Percentiles rank a stretch among this genome's conserved stretches.
Evolutionary conservation across 2,797 vertebrate genomes (phyloP).

Genomic region (Taenioides sp.): DNA sequence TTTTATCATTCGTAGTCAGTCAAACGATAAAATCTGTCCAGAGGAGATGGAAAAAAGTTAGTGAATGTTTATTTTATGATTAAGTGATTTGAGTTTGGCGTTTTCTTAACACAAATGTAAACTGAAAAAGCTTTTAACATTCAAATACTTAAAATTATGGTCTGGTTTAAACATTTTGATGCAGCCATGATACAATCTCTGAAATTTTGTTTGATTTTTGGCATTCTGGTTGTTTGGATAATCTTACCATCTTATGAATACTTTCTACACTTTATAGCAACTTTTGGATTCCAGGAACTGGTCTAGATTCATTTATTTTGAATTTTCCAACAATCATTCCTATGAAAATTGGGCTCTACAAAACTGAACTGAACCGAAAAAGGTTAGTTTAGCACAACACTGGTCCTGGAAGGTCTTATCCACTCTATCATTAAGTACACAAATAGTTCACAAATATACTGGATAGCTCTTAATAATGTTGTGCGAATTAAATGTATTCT

Average conservation of each 20-base stretch:
- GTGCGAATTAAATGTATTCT: not conserved
- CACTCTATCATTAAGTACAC: too few relatives aligned
- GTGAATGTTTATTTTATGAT: not conserved
- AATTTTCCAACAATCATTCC: too few relatives aligned
- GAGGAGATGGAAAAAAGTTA: too few relatives aligned
- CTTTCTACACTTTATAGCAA: not conserved
- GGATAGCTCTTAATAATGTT: too few relatives aligned
- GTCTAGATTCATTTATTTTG: too few relatives aligned
- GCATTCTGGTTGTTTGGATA: not conserved
- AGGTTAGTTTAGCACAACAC: too few relatives aligned
- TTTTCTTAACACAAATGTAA: slow-evolving; percentile 4
- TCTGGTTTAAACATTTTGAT: slow-evolving; percentile 1
- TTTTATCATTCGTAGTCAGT: too few relatives aligned
- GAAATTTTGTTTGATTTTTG: not conserved
- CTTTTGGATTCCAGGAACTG: not conserved
- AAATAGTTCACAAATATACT: too few relatives aligned
- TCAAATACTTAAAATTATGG: not conserved
- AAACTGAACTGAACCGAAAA: too few relatives aligned
- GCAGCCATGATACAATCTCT: not conserved
- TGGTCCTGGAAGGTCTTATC: too few relatives aligned
- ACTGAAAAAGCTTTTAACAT: slow-evolving; percentile 9
- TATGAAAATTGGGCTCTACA: too few relatives aligned
- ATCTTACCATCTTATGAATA: not conserved
- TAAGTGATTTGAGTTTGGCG: not conserved
- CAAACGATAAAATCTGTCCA: too few relatives aligned